Conservation (phyloP, 2,113 vertebrate species). For the Leptosomus discolor region DNA sequence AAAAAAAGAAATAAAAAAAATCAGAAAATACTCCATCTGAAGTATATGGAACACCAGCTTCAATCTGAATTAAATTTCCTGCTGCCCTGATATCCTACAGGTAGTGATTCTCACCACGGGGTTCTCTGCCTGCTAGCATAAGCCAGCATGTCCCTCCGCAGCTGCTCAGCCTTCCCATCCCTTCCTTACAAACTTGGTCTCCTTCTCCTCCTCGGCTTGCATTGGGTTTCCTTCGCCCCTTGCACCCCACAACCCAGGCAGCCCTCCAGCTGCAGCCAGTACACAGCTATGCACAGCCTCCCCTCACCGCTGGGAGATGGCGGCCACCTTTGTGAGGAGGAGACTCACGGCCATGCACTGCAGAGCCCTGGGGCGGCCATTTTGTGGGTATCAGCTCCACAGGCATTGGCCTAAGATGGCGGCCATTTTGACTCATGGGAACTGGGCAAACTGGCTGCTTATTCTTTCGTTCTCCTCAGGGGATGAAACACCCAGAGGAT, state of each 20-base stretch:
- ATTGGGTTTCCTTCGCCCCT: fast-evolving
- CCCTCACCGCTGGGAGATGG: fast-evolving
- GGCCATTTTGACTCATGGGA: neutral
- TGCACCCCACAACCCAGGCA: neutral
- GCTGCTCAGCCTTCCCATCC: fast-evolving
- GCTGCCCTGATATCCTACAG: neutral
- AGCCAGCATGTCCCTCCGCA: neutral
- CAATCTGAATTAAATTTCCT: neutral
- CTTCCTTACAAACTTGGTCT: neutral
- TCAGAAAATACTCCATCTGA: neutral
- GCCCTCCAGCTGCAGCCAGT: neutral
- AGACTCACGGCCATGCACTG: fast-evolving
- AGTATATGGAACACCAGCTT: neutral
- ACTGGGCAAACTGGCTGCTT: neutral
- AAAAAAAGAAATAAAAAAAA: neutral
- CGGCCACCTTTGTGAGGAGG: neutral
- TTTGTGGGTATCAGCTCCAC: neutral
- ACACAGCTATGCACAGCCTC: fast-evolving
- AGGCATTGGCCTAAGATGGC: neutral
- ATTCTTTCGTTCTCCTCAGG: neutral
- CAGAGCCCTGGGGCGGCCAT: neutral
- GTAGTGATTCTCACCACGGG: no score
- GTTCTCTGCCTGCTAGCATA: fast-evolving
- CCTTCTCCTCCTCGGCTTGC: neutral
- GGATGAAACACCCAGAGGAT: neutral